These are phyloP conservation scores for Hirtodrosophila histrioides DNA, from an alignment of 2,888 invertebrate species.

Conservation along the genomic window DNA sequence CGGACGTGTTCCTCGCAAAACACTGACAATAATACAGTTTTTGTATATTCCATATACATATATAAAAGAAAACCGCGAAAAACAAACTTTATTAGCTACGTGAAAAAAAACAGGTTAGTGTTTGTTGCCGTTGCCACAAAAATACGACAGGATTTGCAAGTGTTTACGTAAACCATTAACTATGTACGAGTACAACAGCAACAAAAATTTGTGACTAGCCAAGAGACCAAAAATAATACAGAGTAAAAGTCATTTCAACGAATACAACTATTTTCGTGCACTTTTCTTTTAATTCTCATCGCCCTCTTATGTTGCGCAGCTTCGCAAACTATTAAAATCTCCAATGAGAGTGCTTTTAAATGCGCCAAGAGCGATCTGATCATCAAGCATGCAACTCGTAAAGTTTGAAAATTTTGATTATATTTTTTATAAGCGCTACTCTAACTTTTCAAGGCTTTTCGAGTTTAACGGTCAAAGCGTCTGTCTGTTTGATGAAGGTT, in stretches of 20 bases:
- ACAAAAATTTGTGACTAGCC: conserved; percentile 21
- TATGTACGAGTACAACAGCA: background rate
- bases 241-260: background rate
- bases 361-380: conserved; percentile 2
- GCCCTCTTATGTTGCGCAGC: background rate
- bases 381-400: conserved; percentile 9
- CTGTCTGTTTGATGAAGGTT: conserved; percentile 45
- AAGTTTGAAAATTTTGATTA: conserved; percentile 1
- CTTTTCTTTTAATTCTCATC: conserved; percentile 13
- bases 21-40: conserved; percentile 13
- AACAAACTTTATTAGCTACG: conserved; percentile 27
- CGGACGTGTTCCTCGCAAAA: conserved; percentile 52
- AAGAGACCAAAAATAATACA: conserved; percentile 11
- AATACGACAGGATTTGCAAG: conserved; percentile 45
- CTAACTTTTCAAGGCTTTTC: conserved; percentile 46
- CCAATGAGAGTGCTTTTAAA: background rate
- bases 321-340: conserved; percentile 6
- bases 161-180: conserved; percentile 50
- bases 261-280: conserved; percentile 3
- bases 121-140: conserved; percentile 3
- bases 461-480: conserved; percentile 51
- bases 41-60: background rate
- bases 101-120: conserved; percentile 54
- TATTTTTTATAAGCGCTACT: conserved; percentile 10
- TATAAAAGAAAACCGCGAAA: conserved; percentile 33